Evolutionary conservation across 2,113 vertebrate genomes (phyloP).

Genomic region (Sporophila hypoxantha): DNA sequence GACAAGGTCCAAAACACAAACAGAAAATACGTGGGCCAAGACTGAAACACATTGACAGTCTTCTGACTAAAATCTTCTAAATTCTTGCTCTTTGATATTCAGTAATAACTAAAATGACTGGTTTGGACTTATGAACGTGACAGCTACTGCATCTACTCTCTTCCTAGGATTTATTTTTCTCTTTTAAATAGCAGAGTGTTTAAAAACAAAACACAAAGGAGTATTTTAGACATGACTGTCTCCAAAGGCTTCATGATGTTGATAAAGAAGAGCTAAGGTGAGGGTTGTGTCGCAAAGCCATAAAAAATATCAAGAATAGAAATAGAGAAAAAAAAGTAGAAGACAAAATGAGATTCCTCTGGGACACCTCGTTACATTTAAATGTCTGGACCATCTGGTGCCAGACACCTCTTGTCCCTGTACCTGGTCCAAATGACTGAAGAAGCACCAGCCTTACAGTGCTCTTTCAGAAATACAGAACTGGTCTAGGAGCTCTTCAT

Average conservation of each 20-base stretch:
- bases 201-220: not conserved
- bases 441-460: not conserved
- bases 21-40: not conserved
- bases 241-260: not conserved
- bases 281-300: not conserved
- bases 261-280: not conserved
- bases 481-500: not conserved
- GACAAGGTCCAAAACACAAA: slow-evolving; percentile 2
- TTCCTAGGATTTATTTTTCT: not conserved
- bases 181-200: not conserved
- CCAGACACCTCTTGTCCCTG: not conserved
- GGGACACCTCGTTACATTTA: not conserved
- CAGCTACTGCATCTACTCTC: not conserved
- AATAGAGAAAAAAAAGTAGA: not conserved
- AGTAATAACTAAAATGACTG: not conserved
- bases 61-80: slow-evolving; percentile 12
- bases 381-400: not conserved
- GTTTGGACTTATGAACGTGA: not conserved
- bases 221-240: not conserved
- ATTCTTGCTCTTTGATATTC: not conserved
- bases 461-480: not conserved
- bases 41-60: not conserved
- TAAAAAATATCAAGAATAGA: not conserved
- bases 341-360: not conserved
- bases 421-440: not conserved